phyloP scores from a whole-genome alignment of 2,113 vertebrate genomes.

The Atlantisia rogersi region DNA sequence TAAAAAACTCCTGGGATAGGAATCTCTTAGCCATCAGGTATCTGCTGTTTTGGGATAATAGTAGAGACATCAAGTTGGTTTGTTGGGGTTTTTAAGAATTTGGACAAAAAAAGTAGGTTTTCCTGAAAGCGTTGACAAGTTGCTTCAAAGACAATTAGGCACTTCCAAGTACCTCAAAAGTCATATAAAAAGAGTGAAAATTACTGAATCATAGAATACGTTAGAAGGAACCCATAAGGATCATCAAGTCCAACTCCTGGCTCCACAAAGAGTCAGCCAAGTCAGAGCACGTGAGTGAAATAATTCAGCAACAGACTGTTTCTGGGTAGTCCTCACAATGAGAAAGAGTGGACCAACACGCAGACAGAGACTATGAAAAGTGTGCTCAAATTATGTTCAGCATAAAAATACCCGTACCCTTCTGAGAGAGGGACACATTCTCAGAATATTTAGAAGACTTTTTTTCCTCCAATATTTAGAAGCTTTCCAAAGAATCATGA shows the following conservation, averaged over 20 bases:
- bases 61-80: neutral
- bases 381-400: neutral
- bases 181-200: neutral
- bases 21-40: neutral
- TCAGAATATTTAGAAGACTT: neutral
- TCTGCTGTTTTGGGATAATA: neutral
- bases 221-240: no score
- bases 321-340: neutral
- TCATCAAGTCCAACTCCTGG: no score
- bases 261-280: no score
- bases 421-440: neutral
- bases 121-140: neutral
- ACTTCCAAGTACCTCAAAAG: neutral
- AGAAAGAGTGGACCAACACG: neutral
- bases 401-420: neutral
- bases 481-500: neutral
- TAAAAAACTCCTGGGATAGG: neutral
- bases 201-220: neutral
- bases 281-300: neutral
- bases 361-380: neutral
- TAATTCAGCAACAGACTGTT: neutral
- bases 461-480: neutral
- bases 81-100: neutral
- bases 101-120: neutral
- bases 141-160: neutral